Conservation (phyloP, 1,140 invertebrate genomes). For the Trialeurodes vaporariorum region DNA sequence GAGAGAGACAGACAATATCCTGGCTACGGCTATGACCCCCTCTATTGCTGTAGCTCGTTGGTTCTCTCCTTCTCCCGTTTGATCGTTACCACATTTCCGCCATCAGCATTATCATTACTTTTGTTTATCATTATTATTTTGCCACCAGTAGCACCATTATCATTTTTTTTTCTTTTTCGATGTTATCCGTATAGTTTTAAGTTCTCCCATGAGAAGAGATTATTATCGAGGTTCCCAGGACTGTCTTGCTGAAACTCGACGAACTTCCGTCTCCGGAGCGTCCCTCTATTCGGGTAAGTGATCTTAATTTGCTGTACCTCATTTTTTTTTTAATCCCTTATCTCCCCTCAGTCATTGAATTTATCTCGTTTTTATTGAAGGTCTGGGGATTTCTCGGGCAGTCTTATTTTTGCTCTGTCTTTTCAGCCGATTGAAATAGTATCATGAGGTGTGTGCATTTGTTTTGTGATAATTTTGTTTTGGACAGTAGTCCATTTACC, state of each 20-base stretch:
- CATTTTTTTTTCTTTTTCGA: not conserved
- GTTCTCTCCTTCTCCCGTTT: no score
- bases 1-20: no score
- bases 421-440: constrained; percentile 6
- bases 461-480: no score
- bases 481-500: no score
- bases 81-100: no score
- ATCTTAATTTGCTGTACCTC: no score
- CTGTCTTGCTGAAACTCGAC: constrained; percentile 46
- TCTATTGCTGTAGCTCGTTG: no score
- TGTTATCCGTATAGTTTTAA: constrained; percentile 9
- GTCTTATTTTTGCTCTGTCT: not conserved
- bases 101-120: no score
- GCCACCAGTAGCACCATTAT: not conserved
- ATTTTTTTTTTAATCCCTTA: no score
- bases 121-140: no score
- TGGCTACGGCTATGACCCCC: no score
- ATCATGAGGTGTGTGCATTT: constrained; percentile 15
- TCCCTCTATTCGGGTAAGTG: constrained; percentile 25
- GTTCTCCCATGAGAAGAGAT: constrained; percentile 57
- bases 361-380: constrained; percentile 1
- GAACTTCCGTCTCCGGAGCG: constrained; percentile 19
- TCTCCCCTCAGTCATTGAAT: not conserved
- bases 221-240: constrained; percentile 79
- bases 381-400: not conserved